Conservation (phyloP, 2,797 vertebrate species). For the Sorex maritimensis region DNA sequence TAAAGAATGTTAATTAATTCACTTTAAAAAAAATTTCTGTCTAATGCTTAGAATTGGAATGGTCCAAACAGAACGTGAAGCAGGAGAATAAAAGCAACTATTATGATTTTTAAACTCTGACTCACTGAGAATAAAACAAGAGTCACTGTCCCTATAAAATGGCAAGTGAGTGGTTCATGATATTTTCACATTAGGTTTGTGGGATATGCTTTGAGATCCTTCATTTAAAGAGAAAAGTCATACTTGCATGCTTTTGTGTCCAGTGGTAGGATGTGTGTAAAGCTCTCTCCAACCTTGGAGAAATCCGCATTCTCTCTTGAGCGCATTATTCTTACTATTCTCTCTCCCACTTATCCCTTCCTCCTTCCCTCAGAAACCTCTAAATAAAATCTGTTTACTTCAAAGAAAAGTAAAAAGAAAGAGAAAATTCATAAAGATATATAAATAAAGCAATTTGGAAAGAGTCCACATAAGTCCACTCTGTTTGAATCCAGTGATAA, state of each 20-base stretch:
- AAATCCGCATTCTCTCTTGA: too few species aligned
- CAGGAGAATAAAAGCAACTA: conserved; percentile 8
- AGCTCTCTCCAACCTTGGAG: too few species aligned
- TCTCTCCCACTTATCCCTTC: too few species aligned
- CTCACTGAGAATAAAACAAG: conserved; percentile 14
- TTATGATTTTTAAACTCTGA: not conserved
- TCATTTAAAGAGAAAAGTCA: conserved; percentile 66
- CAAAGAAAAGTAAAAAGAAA: too few species aligned
- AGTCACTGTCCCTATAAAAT: not conserved
- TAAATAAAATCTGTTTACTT: too few species aligned
- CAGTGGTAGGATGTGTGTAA: too few species aligned
- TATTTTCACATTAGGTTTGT: not conserved
- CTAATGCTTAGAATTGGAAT: conserved; percentile 26
- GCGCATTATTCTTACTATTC: too few species aligned
- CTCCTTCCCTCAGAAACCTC: too few species aligned
- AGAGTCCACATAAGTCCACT: conserved; percentile 17
- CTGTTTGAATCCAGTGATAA: conserved; percentile 59
- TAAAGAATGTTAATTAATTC: conserved; percentile 66
- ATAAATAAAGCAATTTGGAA: conserved; percentile 59
- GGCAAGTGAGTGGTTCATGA: not conserved
- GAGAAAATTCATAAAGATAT: conserved; percentile 12
- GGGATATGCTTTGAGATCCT: conserved; percentile 32
- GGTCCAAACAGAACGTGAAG: conserved; percentile 12
- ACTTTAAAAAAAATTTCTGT: conserved; percentile 54
- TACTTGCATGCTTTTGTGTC: not conserved